Conservation (phyloP, 2,888 invertebrate species). For the Orchesellides sinensis region DNA sequence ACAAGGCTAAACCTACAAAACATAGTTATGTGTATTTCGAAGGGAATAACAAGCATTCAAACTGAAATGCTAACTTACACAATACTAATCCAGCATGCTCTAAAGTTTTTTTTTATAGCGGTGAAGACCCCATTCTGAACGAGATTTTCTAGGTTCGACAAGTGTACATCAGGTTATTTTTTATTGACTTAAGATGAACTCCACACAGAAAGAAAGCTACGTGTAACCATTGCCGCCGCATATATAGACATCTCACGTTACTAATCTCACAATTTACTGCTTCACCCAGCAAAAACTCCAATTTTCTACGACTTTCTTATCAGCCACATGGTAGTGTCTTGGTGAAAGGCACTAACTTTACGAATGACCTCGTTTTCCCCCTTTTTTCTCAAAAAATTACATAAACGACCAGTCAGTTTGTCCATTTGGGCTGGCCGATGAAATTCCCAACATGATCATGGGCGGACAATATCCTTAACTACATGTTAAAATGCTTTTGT, state of each 20-base stretch:
- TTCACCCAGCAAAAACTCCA: neutral
- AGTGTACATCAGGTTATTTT: constrained; percentile 7
- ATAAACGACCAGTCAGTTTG: constrained; percentile 44
- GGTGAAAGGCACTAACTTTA: constrained; percentile 6
- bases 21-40: too few relatives aligned
- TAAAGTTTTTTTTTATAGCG: too few relatives aligned
- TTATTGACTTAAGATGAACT: constrained; percentile 4
- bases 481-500: neutral
- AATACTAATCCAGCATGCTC: too few relatives aligned
- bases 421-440: constrained; percentile 54
- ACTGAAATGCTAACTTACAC: too few relatives aligned
- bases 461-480: constrained; percentile 43
- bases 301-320: constrained; percentile 5
- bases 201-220: neutral
- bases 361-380: constrained; percentile 41
- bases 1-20: too few relatives aligned
- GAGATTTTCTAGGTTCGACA: constrained; percentile 11
- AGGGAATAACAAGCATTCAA: too few relatives aligned
- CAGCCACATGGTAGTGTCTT: neutral
- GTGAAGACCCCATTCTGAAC: too few relatives aligned
- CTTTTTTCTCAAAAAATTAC: constrained; percentile 40
- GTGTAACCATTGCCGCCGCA: neutral
- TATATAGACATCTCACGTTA: neutral
- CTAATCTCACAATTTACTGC: neutral
- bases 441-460: constrained; percentile 64